These are phyloP conservation scores for Catostylus mosaicus DNA, from an alignment of 30 jellyfish, hydroid and myxozoan genomes.

Conservation along the genomic window DNA sequence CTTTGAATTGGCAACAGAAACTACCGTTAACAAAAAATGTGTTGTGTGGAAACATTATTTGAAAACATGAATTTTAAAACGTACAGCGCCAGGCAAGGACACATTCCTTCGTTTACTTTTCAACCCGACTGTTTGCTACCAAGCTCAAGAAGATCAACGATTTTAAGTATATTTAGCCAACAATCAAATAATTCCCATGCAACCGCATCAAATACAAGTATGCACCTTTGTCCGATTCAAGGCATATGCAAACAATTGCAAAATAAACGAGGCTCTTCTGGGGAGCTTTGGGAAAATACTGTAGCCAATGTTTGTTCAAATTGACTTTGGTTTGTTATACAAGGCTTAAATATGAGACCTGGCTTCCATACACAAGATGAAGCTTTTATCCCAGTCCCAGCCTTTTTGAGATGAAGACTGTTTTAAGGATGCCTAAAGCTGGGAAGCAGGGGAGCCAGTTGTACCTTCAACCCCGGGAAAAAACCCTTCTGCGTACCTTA, in stretches of 20 bases:
- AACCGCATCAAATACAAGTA: not conserved
- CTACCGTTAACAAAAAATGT: not conserved
- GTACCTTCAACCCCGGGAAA: no score
- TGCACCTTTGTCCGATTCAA: not conserved
- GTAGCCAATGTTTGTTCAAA: no score
- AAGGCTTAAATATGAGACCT: no score
- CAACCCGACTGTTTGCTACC: not conserved
- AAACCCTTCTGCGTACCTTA: no score
- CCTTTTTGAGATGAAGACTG: no score
- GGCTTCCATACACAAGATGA: no score
- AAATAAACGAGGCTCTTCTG: not conserved
- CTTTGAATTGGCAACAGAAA: constrained; percentile 1
- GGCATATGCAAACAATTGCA: not conserved
- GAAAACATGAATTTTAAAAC: not conserved
- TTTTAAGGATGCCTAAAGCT: no score
- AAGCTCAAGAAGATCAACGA: not conserved
- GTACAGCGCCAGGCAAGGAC: not conserved
- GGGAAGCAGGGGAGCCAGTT: no score
- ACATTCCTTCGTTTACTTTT: not conserved
- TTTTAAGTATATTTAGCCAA: not conserved
- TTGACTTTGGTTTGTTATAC: no score
- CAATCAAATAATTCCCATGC: not conserved
- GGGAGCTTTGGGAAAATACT: no score
- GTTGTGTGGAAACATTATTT: not conserved
- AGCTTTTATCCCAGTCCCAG: no score